These are phyloP conservation scores for Neosilurus hyrtlii DNA, from an alignment of 2,797 vertebrate genomes.

Conservation along the genomic window DNA sequence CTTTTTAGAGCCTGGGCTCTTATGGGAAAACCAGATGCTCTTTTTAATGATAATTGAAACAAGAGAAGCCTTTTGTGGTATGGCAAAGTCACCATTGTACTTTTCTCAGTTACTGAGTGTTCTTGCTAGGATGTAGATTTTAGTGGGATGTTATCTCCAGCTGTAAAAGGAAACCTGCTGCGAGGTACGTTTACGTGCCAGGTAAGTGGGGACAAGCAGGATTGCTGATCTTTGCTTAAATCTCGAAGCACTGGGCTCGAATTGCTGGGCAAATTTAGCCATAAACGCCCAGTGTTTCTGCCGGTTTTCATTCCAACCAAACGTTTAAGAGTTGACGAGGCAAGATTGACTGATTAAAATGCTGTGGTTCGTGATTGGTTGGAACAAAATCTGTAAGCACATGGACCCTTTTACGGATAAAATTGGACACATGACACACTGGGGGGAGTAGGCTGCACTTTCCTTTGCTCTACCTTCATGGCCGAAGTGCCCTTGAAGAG, in stretches of 20 bases:
- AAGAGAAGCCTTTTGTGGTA: slow-evolving; percentile 58
- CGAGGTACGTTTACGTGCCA: not conserved
- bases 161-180: slow-evolving; percentile 12
- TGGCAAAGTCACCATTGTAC: slow-evolving; percentile 50
- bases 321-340: not conserved
- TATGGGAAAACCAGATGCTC: slow-evolving; percentile 67
- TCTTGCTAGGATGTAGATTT: slow-evolving; percentile 12
- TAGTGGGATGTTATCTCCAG: slow-evolving; percentile 17
- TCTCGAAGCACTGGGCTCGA: not conserved
- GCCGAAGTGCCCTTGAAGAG: no score
- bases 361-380: not conserved
- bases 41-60: slow-evolving; percentile 70
- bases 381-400: not conserved
- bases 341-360: not conserved
- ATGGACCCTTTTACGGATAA: not conserved
- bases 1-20: slow-evolving; percentile 41
- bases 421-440: not conserved
- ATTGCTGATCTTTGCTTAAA: slow-evolving; percentile 2
- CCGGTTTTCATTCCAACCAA: not conserved
- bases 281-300: not conserved
- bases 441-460: no score
- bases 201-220: not conserved
- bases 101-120: slow-evolving; percentile 27
- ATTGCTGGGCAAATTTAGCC: not conserved
- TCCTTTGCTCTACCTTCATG: no score